A percentile compares a stretch with the other conserved stretches of the same genome.
These are phyloP conservation scores for Excalfactoria chinensis DNA, from an alignment of 2,113 vertebrate genomes.

Conservation along the genomic window DNA sequence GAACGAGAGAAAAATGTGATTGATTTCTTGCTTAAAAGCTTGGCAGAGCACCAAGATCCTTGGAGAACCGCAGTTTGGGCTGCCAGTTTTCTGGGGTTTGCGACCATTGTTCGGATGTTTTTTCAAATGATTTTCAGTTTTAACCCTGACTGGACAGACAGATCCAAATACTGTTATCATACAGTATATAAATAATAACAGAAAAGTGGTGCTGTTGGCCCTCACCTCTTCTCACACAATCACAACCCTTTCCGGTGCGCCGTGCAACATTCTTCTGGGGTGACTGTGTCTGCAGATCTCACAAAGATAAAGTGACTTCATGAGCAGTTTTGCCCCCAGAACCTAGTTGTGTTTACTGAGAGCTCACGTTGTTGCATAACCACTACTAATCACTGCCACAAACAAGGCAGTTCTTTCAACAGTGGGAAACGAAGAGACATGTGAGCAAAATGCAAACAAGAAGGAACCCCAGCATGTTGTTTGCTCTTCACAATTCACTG, in stretches of 20 bases:
- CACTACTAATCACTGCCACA: neutral
- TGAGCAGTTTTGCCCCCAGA: neutral
- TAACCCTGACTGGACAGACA: neutral
- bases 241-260: neutral
- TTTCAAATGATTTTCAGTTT: neutral
- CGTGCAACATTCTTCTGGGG: rapidly evolving
- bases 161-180: neutral
- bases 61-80: neutral
- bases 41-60: neutral
- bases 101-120: neutral
- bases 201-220: neutral
- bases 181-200: neutral
- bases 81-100: neutral
- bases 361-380: neutral
- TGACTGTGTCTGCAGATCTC: neutral
- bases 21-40: neutral
- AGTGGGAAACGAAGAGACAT: neutral
- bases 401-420: neutral
- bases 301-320: neutral
- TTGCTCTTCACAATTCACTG: conserved; percentile 55
- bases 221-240: neutral
- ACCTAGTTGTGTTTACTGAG: neutral
- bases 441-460: conserved; percentile 27
- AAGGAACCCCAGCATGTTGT: neutral
- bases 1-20: neutral